These are phyloP conservation scores for Siphonodentalium dalli DNA, from an alignment of 2,888 invertebrate species.

Conservation along the genomic window DNA sequence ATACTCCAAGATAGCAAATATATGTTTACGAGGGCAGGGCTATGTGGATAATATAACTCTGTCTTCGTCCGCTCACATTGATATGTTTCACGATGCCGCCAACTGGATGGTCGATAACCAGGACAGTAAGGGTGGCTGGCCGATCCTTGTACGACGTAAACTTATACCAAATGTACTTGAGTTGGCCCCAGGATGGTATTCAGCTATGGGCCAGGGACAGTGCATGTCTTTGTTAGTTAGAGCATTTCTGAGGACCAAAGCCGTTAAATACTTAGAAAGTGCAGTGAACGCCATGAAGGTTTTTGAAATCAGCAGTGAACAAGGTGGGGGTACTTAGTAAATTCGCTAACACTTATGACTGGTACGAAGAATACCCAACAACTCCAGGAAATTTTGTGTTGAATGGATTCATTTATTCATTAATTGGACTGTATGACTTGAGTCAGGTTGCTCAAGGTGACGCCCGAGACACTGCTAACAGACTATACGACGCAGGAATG, in stretches of 20 bases:
- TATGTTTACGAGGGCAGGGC: constrained; percentile 59
- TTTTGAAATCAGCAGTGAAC: constrained; percentile 68
- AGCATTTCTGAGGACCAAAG: constrained; percentile 79
- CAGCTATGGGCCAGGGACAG: constrained; percentile 99
- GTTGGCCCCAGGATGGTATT: constrained; percentile 88
- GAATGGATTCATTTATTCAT: constrained; percentile 97
- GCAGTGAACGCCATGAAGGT: constrained; percentile 82
- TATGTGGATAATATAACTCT: constrained; percentile 59
- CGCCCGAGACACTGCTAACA: constrained; percentile 71
- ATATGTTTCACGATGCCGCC: constrained; percentile 90
- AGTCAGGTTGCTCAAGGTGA: constrained; percentile 76
- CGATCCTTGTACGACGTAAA: constrained; percentile 78
- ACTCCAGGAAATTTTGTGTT: constrained; percentile 88
- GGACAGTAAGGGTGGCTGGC: constrained; percentile 90
- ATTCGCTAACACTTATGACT: constrained; percentile 84
- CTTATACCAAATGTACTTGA: constrained; percentile 50
- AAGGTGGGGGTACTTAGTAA: constrained; percentile 53
- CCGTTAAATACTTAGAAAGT: constrained; percentile 77
- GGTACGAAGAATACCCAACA: constrained; percentile 99
- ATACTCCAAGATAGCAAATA: constrained; percentile 40
- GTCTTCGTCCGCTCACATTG: constrained; percentile 81
- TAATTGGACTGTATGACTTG: constrained; percentile 95
- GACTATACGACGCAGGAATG: constrained; percentile 62
- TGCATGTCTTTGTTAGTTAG: constrained; percentile 88
- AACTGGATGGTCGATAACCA: constrained; percentile 91